A percentile compares a stretch with the other conserved stretches of the same genome.
Conservation (phyloP, 2,888 invertebrate genomes). For the Harpalus rubripes region DNA sequence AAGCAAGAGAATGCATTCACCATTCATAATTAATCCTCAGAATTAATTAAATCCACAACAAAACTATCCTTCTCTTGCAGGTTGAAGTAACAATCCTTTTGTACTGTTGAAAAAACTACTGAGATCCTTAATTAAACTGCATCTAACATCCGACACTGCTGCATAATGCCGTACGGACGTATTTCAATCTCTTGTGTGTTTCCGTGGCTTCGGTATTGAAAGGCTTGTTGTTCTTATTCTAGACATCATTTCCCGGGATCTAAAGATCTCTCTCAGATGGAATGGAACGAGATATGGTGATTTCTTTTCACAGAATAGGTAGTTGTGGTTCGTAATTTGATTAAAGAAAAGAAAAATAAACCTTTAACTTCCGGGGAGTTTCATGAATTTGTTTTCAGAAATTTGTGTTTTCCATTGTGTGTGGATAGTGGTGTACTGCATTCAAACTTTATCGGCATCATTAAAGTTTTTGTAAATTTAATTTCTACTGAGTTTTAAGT, state of each 20-base stretch:
- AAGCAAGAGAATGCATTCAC: background rate
- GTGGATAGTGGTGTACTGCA: too few relatives aligned
- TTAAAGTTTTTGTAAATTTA: too few relatives aligned
- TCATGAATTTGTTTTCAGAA: background rate
- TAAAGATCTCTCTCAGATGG: background rate
- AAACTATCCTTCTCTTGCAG: background rate
- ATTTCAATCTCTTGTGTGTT: background rate
- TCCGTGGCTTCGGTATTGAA: background rate
- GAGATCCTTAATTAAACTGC: background rate
- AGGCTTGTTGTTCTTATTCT: background rate
- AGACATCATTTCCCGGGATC: background rate
- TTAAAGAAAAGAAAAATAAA: slow-evolving; percentile 7
- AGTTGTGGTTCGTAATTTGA: background rate
- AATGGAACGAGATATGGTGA: slow-evolving; percentile 5
- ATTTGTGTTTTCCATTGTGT: background rate
- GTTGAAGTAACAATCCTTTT: background rate
- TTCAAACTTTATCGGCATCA: too few relatives aligned
- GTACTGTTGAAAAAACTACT: background rate
- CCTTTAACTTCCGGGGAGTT: background rate
- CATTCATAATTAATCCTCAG: background rate
- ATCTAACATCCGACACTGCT: background rate
- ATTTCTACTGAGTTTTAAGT: too few relatives aligned
- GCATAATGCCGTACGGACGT: background rate
- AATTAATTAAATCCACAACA: background rate
- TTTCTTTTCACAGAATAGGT: background rate